phyloP scores from a whole-genome alignment of 1,140 invertebrate genomes.

The Drosophila lacertosa region DNA sequence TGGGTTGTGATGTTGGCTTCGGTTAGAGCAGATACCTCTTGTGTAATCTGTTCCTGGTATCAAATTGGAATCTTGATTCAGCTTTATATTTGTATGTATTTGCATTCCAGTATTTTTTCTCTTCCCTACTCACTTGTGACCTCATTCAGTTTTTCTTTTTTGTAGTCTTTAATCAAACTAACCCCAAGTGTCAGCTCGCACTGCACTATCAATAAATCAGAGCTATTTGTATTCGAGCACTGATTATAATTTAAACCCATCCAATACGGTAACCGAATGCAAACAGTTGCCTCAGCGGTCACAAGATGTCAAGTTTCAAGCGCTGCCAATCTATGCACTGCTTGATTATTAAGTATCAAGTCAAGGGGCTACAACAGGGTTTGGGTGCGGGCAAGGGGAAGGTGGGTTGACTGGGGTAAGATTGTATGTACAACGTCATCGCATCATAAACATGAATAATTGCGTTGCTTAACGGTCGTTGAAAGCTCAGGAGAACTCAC shows the following conservation, averaged over 20 bases:
- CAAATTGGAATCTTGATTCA: too few relatives aligned
- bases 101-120: too few relatives aligned
- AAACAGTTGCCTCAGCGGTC: slow-evolving; percentile 11
- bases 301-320: slow-evolving; percentile 3
- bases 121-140: neutral
- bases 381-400: neutral
- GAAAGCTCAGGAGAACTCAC: slow-evolving; percentile 67
- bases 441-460: slow-evolving; percentile 80
- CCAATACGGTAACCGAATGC: slow-evolving; percentile 17
- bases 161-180: neutral
- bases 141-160: neutral
- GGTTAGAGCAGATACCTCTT: neutral
- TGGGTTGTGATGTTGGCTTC: neutral
- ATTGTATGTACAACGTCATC: slow-evolving; percentile 52
- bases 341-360: slow-evolving; percentile 41
- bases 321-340: slow-evolving; percentile 21
- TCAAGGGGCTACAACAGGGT: neutral
- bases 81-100: too few relatives aligned
- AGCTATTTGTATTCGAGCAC: slow-evolving; percentile 13
- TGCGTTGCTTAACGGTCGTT: slow-evolving; percentile 72
- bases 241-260: slow-evolving; percentile 3
- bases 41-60: neutral
- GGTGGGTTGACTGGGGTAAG: slow-evolving; percentile 3
- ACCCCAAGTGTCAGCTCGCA: slow-evolving; percentile 1
- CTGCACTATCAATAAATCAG: slow-evolving; percentile 14